Evolutionary conservation across 2,113 vertebrate species (phyloP).

Genomic region (Drymodes brunneopygia): DNA sequence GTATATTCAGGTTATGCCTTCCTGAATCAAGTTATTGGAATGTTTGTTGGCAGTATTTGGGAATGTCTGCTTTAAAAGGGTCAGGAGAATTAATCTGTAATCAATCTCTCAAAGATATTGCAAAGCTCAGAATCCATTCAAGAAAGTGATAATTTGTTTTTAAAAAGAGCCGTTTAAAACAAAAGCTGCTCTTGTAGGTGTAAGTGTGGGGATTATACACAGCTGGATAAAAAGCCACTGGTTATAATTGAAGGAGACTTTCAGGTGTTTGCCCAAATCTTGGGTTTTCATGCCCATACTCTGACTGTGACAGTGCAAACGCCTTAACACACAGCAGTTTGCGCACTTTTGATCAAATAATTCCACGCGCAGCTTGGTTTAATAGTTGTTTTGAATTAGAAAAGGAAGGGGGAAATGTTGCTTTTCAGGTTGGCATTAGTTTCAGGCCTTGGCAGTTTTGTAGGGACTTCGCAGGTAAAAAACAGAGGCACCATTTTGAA

Average conservation of each 20-base stretch:
- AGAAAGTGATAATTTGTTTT: neutral
- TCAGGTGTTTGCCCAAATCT: neutral
- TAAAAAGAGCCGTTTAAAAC: neutral
- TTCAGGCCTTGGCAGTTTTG: neutral
- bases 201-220: neutral
- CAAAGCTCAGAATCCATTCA: neutral
- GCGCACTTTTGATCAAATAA: neutral
- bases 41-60: neutral
- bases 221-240: neutral
- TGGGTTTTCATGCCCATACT: neutral
- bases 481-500: neutral
- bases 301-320: neutral
- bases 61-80: neutral
- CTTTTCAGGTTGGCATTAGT: neutral
- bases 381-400: neutral
- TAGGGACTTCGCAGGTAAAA: neutral
- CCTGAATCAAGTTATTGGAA: neutral
- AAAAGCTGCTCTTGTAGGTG: neutral
- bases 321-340: neutral
- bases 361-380: fast-evolving
- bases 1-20: neutral
- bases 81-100: neutral
- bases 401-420: neutral
- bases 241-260: neutral
- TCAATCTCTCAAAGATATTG: neutral